phyloP scores from a whole-genome alignment of 2,113 vertebrate species.

The Abramis brama region DNA sequence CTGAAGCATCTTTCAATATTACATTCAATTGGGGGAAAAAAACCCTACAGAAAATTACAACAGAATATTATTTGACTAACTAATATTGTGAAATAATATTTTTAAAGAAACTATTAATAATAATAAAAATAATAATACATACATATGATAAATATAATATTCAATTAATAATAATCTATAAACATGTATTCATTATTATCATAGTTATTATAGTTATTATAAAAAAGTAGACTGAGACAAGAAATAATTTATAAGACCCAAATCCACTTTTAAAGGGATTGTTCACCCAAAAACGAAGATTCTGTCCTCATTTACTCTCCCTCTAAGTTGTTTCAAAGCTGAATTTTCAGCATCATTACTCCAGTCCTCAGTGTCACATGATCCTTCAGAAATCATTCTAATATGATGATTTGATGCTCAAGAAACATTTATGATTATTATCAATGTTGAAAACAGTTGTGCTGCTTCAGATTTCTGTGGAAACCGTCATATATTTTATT shows the following conservation, averaged over 20 bases:
- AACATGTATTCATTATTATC: background rate
- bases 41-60: background rate
- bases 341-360: too few relatives aligned
- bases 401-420: too few relatives aligned
- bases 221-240: background rate
- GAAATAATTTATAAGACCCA: background rate
- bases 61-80: background rate
- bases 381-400: too few relatives aligned
- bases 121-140: background rate
- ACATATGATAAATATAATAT: background rate
- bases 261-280: background rate
- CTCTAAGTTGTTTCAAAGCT: too few relatives aligned
- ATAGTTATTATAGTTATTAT: background rate
- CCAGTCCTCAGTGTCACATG: too few relatives aligned
- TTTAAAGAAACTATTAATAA: too few relatives aligned
- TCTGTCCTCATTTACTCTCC: too few relatives aligned
- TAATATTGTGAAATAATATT: background rate
- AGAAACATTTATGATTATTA: too few relatives aligned
- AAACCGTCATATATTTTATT: too few relatives aligned
- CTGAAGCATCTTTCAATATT: background rate
- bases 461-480: too few relatives aligned
- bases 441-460: too few relatives aligned
- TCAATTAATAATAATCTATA: background rate
- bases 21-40: background rate
- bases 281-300: too few relatives aligned